Evolutionary conservation across 2,888 invertebrate genomes (phyloP).

Genomic region (Platycnemis pennipes): DNA sequence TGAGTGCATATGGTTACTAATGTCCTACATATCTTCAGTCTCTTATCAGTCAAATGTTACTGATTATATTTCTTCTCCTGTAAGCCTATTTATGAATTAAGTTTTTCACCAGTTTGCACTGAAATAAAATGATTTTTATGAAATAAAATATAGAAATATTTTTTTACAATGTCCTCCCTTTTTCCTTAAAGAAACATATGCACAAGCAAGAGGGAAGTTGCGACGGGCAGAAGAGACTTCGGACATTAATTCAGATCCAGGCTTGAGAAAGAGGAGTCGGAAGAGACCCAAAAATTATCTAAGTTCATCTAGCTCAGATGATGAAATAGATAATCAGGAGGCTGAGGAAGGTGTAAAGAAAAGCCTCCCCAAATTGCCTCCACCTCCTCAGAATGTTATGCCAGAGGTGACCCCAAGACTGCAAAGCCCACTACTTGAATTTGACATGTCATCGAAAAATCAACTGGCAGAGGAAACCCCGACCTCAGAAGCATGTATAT

Average conservation of each 20-base stretch:
- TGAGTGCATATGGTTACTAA: background rate
- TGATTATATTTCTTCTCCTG: background rate
- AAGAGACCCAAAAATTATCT: background rate
- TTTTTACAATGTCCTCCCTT: background rate
- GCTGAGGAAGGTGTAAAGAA: background rate
- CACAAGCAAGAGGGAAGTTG: background rate
- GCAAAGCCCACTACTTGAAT: background rate
- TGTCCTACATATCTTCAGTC: background rate
- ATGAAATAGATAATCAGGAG: background rate
- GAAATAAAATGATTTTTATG: background rate
- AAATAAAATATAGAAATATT: background rate
- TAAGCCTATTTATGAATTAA: background rate
- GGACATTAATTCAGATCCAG: background rate
- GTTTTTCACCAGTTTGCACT: background rate
- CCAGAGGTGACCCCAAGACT: background rate
- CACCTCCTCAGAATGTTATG: background rate
- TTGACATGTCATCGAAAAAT: too few relatives aligned
- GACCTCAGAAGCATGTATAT: too few relatives aligned
- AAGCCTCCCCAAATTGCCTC: background rate
- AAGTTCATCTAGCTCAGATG: background rate
- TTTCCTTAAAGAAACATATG: background rate
- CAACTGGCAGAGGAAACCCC: too few relatives aligned
- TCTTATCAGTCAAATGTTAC: background rate
- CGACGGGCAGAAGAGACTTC: background rate
- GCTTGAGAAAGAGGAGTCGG: background rate